A percentile compares a stretch with the other conserved stretches of the same genome.
Conservation (phyloP, 1,140 invertebrate genomes). For the Dryas iulia region DNA sequence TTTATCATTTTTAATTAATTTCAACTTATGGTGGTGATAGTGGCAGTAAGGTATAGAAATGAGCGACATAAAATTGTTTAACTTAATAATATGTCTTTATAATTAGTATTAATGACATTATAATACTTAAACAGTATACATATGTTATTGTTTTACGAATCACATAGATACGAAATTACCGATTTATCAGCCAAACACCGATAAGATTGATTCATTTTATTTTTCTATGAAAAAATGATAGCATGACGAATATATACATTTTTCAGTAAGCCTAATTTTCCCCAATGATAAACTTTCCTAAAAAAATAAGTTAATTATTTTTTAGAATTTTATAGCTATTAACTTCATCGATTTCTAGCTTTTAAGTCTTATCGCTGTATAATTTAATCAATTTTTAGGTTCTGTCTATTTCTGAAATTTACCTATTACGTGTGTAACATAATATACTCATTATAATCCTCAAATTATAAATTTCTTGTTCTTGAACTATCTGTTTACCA, state of each 20-base stretch:
- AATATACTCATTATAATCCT: background rate
- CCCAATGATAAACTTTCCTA: background rate
- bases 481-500: background rate
- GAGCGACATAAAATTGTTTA: no score
- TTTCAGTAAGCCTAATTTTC: background rate
- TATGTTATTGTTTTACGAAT: background rate
- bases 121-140: background rate
- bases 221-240: conserved; percentile 15
- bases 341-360: no score
- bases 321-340: no score
- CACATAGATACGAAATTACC: background rate
- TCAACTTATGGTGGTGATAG: no score
- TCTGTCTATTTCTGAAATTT: background rate
- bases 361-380: background rate
- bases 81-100: no score
- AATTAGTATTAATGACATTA: background rate
- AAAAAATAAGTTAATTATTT: no score
- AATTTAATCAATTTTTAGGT: background rate
- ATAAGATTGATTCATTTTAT: conserved; percentile 23
- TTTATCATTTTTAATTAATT: no score
- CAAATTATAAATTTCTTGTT: background rate
- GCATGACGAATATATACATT: background rate
- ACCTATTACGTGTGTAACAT: background rate
- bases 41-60: no score
- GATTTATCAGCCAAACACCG: conserved; percentile 5